Base-by-base conservation (phyloP, 1,140 invertebrate species). In the Drosophila tsacasi region DNA sequence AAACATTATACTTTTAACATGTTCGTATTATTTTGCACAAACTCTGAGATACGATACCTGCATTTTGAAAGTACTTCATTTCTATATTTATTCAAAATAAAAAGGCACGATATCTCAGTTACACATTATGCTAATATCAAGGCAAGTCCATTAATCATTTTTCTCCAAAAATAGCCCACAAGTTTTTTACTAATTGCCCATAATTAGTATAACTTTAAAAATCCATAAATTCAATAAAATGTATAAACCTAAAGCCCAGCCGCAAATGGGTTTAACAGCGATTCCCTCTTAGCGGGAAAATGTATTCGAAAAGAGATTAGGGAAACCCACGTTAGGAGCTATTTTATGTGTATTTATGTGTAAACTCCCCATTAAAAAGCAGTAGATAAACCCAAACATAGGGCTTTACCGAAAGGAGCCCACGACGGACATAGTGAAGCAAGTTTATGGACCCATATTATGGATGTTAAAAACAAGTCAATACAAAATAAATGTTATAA, bases 401-500 rank as follows among this genome's bases (percentile, higher is more conserved):
- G 19, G 32, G 8, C 27, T 19, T 67, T 46, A 37, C 39, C 52
- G 62, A 47, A 66, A 44, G 35, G 35, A 40, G 40, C 60, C 58
- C 63, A 72, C 80, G 46, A 19, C 40, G 35, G 19, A 15, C 27
- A 65, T 65, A 49, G 32, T 62, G 19, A 60, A 23, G 46, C 72
- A 72, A 73, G 49, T 63, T 57, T 82, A 79, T 79, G 68, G 69
- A 68, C 68, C 68, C 55, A 73, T 61, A 71, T 72, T 79, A 39
- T 57, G 35, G 54, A 73, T 69, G 81, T 72, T 81, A 71, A 81
- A 79, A 82, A 71, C 77, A 76, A 66, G 74, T 75, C 75, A 78
- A 83, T 79, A 72, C 40, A 65, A 27, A 73, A 83, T 83, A 73
- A 84, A 81, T 81, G 69, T 89, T 81, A 79, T 89, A 89, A 79